phyloP scores from a whole-genome alignment of 2,113 vertebrate genomes.

The Megalops atlanticus region DNA sequence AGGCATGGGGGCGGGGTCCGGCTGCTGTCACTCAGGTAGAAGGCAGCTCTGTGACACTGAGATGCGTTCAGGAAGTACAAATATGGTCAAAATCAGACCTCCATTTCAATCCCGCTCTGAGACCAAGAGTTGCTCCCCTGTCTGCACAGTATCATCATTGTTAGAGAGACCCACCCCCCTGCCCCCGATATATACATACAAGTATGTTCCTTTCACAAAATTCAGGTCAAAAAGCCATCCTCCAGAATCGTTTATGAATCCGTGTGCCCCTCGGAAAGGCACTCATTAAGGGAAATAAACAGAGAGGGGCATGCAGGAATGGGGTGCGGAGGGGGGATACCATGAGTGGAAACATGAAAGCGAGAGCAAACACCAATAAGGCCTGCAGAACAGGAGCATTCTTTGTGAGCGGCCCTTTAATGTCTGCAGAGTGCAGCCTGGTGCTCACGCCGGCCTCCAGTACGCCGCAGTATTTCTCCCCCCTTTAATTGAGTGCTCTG shows the following conservation, averaged over 20 bases:
- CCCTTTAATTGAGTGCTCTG: slow-evolving; percentile 9
- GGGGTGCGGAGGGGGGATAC: neutral
- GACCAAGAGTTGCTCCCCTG: too few relatives aligned
- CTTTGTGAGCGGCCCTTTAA: neutral
- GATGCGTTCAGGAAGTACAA: neutral
- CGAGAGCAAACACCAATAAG: neutral
- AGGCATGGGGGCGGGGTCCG: neutral
- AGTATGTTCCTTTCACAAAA: neutral
- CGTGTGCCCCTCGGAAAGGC: neutral
- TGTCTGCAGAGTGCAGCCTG: neutral
- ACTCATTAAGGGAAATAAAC: neutral
- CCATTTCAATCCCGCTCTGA: neutral
- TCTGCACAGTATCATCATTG: neutral
- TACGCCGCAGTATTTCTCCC: neutral
- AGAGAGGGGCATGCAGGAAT: too few relatives aligned
- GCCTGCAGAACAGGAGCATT: neutral
- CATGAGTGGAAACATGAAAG: neutral
- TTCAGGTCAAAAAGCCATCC: neutral
- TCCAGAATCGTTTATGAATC: neutral
- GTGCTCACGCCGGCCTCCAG: neutral
- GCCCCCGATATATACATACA: neutral
- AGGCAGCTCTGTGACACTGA: too few relatives aligned
- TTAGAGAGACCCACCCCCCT: neutral
- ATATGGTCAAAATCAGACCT: neutral
- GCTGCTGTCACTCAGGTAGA: neutral